These are phyloP conservation scores for Lycocorax pyrrhopterus DNA, from an alignment of 2,113 vertebrate species.

Conservation along the genomic window DNA sequence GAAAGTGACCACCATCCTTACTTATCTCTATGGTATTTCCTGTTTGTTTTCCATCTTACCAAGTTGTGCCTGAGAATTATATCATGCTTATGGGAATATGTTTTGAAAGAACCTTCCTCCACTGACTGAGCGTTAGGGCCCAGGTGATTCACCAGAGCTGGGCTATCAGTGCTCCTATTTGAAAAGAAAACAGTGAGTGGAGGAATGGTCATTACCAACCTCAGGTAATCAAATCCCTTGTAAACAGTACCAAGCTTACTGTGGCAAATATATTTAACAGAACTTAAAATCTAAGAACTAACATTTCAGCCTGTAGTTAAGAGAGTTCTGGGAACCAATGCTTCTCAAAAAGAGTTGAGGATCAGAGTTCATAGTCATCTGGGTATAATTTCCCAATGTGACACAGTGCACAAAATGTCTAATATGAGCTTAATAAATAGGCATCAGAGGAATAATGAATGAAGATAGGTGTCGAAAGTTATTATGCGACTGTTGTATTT, in stretches of 20 bases:
- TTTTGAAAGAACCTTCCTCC: not conserved
- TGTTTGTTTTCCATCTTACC: not conserved
- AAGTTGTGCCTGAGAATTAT: not conserved
- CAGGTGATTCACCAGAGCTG: not conserved
- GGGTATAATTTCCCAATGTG: constrained; percentile 22
- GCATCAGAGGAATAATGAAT: constrained; percentile 63
- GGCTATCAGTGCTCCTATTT: not conserved
- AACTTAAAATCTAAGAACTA: not conserved
- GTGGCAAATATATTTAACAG: not conserved
- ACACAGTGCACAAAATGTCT: constrained; percentile 35
- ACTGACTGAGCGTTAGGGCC: not conserved
- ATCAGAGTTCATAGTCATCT: constrained; percentile 23
- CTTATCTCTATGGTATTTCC: not conserved
- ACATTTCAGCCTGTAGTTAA: not conserved
- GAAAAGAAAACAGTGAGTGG: not conserved
- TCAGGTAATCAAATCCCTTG: not conserved
- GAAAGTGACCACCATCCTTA: not conserved
- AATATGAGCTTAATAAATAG: constrained; percentile 52
- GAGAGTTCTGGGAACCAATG: not conserved
- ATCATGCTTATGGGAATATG: not conserved
- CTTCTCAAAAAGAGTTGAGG: not conserved
- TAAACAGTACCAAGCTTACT: not conserved
- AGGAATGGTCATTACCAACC: not conserved
- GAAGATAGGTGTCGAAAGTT: constrained; percentile 56
- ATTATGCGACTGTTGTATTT: constrained; percentile 59